Conservation (phyloP, 2,113 vertebrate genomes). For the Sialia sialis region DNA sequence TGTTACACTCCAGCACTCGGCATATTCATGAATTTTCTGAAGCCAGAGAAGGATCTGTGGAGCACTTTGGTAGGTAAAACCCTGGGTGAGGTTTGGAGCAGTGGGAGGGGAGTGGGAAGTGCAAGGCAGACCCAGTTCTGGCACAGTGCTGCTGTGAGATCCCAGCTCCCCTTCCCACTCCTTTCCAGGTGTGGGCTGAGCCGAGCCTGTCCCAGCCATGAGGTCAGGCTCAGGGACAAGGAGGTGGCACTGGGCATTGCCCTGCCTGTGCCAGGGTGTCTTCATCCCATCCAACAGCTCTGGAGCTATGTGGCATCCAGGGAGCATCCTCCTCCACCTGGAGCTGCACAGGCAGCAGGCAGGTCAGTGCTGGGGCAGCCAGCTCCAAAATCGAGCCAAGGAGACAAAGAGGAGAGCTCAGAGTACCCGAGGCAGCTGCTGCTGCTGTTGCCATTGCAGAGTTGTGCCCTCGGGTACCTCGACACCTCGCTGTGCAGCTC, state of each 20-base stretch:
- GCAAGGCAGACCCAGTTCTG: neutral
- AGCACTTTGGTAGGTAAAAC: neutral
- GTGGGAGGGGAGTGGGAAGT: neutral
- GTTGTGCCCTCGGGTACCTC: neutral
- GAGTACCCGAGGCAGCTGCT: neutral
- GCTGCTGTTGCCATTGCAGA: neutral
- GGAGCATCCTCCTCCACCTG: neutral
- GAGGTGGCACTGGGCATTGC: neutral
- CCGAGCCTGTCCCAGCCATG: rapidly evolving
- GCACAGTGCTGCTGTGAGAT: neutral
- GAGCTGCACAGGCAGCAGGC: neutral
- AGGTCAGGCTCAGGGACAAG: neutral
- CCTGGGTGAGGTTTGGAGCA: neutral
- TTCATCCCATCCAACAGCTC: neutral
- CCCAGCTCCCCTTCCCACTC: neutral
- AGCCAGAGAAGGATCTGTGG: neutral
- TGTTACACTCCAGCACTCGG: neutral
- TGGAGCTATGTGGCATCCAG: rapidly evolving
- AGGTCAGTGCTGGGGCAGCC: neutral
- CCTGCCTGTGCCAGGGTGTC: neutral
- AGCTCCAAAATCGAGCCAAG: neutral
- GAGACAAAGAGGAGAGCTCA: neutral
- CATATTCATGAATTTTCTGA: neutral
- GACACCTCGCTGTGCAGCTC: neutral
- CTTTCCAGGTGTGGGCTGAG: neutral